Base-by-base conservation (phyloP, 30 jellyfish, hydroid and myxozoan species). In the Haliclystus octoradiatus region DNA sequence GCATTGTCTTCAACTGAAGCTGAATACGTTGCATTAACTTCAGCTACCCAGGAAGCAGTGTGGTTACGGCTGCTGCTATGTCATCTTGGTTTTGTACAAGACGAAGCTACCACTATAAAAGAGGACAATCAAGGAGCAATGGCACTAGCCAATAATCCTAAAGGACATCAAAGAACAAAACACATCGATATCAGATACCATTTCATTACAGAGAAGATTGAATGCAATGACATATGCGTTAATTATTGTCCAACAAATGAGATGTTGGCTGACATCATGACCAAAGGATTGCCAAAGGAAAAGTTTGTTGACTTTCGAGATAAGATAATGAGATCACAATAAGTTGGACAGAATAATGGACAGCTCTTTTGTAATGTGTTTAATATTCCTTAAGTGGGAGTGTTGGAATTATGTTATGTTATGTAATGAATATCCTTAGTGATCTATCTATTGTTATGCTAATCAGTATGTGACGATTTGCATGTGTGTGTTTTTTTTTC, bases 121-220 rank as follows among this genome's bases (percentile, higher is more conserved):
- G 24, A 26, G 29, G 69, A 57, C 69, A 57, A 57, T 26, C 69
- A 57, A 57, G 69, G 69, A 13, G 69, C 69, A 57, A 9, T 57
- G 33, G 14, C 69, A 26, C 29, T 57, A 9, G 24, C 24, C 29
- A 57, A 57, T 7, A 57, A 57, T 28, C 69, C 69, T 57, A 28
- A 7, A 7, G 24, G 24, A 13, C 23, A 26, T 13, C 24, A 13
- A 7, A 19, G 29, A 26, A 7, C 82, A 9, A 71, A 71, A 60
- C 82, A 71, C 81, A 71, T 71, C 13, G 81, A 57, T 19, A 71
- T 71, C 47, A 82, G 82, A 9, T 71, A 71, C 85, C 68, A 76
- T 68, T 76, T 1, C 80, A 12, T 76, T 28, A 9, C 81, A 28
- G 89, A 76, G 62, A 67, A 76, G 19, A 68, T 46, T 62, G 53